Evolutionary conservation across 2,113 vertebrate species (phyloP).

Genomic region (Chlorodrepanis virens): DNA sequence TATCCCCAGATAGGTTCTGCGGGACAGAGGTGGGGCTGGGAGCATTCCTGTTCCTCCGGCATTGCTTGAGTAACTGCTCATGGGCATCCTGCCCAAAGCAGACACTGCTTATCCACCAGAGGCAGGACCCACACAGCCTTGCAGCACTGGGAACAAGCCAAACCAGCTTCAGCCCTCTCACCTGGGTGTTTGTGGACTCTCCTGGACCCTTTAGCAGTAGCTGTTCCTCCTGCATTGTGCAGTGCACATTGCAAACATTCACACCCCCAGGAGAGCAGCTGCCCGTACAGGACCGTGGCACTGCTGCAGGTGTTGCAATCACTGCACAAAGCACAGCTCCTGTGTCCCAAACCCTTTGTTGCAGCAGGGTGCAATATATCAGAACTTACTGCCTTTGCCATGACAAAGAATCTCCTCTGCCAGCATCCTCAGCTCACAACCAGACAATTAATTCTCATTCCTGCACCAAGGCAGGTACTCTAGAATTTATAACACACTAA

Average conservation of each 20-base stretch:
- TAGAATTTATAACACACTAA: background rate
- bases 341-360: background rate
- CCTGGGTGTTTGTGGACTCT: background rate
- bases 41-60: background rate
- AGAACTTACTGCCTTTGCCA: background rate
- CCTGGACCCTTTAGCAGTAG: background rate
- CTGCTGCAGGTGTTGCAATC: background rate
- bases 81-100: background rate
- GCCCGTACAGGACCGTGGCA: background rate
- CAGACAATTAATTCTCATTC: conserved; percentile 27
- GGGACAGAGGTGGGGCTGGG: background rate
- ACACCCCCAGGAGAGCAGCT: background rate
- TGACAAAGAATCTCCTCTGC: conserved; percentile 27
- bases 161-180: background rate
- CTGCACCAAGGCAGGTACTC: background rate
- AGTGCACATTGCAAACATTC: background rate
- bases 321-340: background rate
- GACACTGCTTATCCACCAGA: background rate
- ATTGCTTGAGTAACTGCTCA: background rate
- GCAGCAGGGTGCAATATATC: background rate
- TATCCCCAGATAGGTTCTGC: background rate
- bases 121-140: background rate
- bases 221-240: accelerated
- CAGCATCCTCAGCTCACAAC: conserved; percentile 9
- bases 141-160: background rate